These are phyloP conservation scores for human DNA, from an alignment of 2,113 vertebrate genomes.

Conservation along the genomic window GRCh38 chr4:171870501-171871000, in stretches of 20 bases:
- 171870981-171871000: background rate
- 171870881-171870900: background rate
- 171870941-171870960: background rate
- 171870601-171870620: background rate
- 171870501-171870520: background rate
- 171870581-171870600: background rate
- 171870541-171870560: background rate
- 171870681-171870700: background rate
- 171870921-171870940: background rate
- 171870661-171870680: background rate
- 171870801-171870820: background rate
- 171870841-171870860: accelerated
- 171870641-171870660: background rate
- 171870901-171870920: background rate
- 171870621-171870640: background rate
- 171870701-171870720: background rate
- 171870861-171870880: background rate
- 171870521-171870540: background rate
- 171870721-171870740: background rate
- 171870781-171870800: background rate
- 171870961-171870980: background rate
- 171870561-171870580: background rate
- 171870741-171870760: background rate
- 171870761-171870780: background rate
- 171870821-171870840: background rate